Conservation (phyloP, 2,888 invertebrate genomes). For the Lamproptera curius region DNA sequence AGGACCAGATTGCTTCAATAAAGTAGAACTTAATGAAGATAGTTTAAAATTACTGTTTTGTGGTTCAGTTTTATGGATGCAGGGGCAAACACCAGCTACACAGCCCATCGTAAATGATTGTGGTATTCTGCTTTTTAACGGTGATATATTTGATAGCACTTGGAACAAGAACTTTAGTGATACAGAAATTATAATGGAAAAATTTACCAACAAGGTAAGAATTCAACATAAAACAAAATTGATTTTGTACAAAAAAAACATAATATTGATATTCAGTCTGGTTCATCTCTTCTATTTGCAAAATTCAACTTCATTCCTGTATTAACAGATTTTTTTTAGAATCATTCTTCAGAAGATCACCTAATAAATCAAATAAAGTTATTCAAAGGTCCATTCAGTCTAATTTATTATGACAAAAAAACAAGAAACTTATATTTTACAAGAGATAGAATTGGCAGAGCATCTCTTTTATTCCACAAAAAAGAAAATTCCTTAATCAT, state of each 20-base stretch:
- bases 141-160: constrained; percentile 86
- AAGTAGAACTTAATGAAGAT: constrained; percentile 34
- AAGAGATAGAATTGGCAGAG: constrained; percentile 91
- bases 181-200: constrained; percentile 69
- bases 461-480: constrained; percentile 85
- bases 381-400: constrained; percentile 90
- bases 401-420: constrained; percentile 84
- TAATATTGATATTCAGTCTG: no score
- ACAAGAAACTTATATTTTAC: constrained; percentile 85
- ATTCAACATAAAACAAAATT: no score
- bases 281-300: no score
- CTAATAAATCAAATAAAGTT: constrained; percentile 69
- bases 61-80: constrained; percentile 89
- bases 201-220: constrained; percentile 34
- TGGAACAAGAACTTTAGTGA: constrained; percentile 63
- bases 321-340: constrained; percentile 31
- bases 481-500: constrained; percentile 55
- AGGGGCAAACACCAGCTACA: constrained; percentile 79
- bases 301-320: no score
- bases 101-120: constrained; percentile 84
- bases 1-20: constrained; percentile 73
- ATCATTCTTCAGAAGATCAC: constrained; percentile 33
- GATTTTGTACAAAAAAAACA: no score
- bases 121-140: constrained; percentile 90
- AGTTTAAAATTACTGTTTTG: constrained; percentile 48